Conservation (phyloP, 1,140 invertebrate species). For the Stenopsyche tienmushanensis region DNA sequence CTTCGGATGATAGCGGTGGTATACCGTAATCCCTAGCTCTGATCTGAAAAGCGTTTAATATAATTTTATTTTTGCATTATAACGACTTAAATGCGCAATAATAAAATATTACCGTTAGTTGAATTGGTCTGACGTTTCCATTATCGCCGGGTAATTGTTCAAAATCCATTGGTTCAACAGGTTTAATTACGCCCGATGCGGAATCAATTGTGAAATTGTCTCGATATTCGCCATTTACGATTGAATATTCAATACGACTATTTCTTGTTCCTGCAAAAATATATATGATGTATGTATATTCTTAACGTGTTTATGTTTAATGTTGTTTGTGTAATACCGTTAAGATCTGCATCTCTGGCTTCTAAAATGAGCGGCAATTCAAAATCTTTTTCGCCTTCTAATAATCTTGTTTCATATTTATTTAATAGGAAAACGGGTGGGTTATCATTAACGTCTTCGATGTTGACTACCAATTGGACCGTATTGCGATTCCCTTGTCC, state of each 20-base stretch:
- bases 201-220: conserved; percentile 82
- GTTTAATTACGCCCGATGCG: conserved; percentile 68
- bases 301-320: background rate
- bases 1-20: conserved; percentile 73
- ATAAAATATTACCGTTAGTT: conserved; percentile 61
- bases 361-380: conserved; percentile 75
- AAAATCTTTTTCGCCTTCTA: conserved; percentile 80
- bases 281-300: conserved; percentile 8
- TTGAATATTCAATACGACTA: conserved; percentile 80
- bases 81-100: background rate
- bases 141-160: conserved; percentile 66
- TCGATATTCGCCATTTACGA: conserved; percentile 71
- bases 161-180: conserved; percentile 73
- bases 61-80: background rate
- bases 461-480: conserved; percentile 79
- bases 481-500: conserved; percentile 86
- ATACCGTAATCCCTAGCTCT: conserved; percentile 77
- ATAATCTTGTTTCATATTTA: conserved; percentile 79
- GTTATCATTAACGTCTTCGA: conserved; percentile 89
- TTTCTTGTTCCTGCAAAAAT: conserved; percentile 76
- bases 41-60: conserved; percentile 50
- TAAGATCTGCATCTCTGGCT: conserved; percentile 83
- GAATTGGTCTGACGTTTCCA: conserved; percentile 67
- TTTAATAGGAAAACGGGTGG: conserved; percentile 78
- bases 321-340: conserved; percentile 58